These are phyloP conservation scores for Stylophora pistillata DNA, from an alignment of 64 coral and sea anemone genomes.

Conservation along the genomic window DNA sequence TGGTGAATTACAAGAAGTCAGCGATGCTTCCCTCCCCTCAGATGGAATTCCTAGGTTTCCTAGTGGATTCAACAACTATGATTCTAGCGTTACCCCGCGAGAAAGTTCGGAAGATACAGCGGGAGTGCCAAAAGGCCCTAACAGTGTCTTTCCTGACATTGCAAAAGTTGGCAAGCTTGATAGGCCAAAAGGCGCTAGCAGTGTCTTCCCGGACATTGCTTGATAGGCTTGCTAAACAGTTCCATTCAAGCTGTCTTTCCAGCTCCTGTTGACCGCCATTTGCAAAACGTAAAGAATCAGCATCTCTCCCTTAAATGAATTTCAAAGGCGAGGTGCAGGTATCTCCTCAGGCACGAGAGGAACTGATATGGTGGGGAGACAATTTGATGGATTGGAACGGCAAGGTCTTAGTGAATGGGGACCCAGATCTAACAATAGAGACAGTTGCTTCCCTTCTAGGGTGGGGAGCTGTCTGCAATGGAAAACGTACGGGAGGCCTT, in stretches of 20 bases:
- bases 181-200: background rate
- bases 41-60: background rate
- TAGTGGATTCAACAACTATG: background rate
- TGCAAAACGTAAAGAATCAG: conserved; percentile 1
- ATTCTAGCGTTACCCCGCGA: background rate
- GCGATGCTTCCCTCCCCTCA: background rate
- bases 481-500: no score
- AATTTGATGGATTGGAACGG: background rate
- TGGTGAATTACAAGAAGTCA: background rate
- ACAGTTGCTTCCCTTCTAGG: background rate
- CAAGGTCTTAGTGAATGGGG: background rate
- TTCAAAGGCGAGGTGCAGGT: background rate
- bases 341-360: background rate
- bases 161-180: background rate
- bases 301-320: background rate
- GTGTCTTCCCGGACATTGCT: background rate
- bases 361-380: background rate
- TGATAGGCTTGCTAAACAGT: no score
- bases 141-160: no score
- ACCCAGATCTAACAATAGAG: background rate
- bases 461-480: no score
- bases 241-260: conserved; percentile 62
- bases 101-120: background rate
- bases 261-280: conserved; percentile 14
- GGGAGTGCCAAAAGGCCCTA: background rate